Evolutionary conservation across 1,140 invertebrate genomes (phyloP), one percentile per base, ranked within the genome.

Genomic region (Chrysopa pallens): DNA sequence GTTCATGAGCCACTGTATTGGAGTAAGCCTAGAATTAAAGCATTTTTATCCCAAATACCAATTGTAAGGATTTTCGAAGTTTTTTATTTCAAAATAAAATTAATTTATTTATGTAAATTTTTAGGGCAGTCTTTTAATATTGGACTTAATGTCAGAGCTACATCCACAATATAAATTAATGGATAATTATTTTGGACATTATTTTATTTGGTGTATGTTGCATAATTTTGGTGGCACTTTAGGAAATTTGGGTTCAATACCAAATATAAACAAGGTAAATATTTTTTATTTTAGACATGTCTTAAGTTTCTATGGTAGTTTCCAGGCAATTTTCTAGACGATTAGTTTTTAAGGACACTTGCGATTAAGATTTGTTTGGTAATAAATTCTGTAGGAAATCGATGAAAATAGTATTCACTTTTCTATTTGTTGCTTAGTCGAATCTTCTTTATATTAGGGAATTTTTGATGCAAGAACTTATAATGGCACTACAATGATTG

Each of bases 171-270:
- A 84, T 51, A 55, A 66, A 2, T 62, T 71, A 42, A 73, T 86
- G 0, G 53, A 81, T 2, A 88, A 80, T 15, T 95, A 85, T 59
- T 94, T 76, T 59, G 89, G 89, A 0, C 89, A 94, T 52, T 86
- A 86, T 0, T 97, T 88, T 56, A 84, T 97, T 39, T 95, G 90
- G 88, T 92, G 88, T 57, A 93, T 95, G 87, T 61, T 96, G 13
- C 89, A 95, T 50, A 90, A 95, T 59, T 96, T 92, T 58, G 91
- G 92, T 8, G 91, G 90, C 0, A 89, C 83, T 1, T 62, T 85
- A 37, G 88, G 88, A 5, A 74, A 94, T 68, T 90, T 88, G 60
- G 90, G 90, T 15, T 79, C 78, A 2, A 62, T 80, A 6, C 60
- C 74, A 29, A 69, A 72, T 2, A 74, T 95, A 3, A 89, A 88